Base-by-base conservation (phyloP, 2,888 invertebrate genomes). In the Macrostomum cliftonense region DNA sequence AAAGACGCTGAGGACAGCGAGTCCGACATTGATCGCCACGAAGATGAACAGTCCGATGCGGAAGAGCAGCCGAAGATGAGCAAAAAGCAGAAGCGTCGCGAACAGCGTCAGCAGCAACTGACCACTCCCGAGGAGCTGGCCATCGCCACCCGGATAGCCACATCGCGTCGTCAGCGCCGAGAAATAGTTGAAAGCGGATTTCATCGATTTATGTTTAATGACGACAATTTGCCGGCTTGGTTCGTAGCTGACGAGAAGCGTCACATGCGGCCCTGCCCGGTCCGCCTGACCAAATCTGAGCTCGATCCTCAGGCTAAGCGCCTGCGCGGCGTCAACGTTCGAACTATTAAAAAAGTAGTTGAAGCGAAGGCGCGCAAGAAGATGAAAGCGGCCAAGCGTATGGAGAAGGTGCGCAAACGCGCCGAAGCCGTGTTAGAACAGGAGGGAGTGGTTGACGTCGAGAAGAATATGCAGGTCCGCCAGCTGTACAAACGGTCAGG, bases 301-400 rank as follows among this genome's bases (percentile, higher is more conserved):
- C 36, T 37, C 12, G 45, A 13, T 19, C 52, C 21, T 2, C 38
- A 52, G 38, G n/a, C 39, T 4, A 65, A 73, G 47, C 81, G 81
- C 54, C 61, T 71, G 59, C 71, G 70, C 58, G 91, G 88, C 57
- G 78, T 97, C 39, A 87, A 97, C 71, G 83, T 82, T 0, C 77
- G 89, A 53, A 89, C 97, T 13, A 89, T 95, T 54, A 97, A 95
- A 74, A 97, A 97, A 61, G 84, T 97, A 0, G 78, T 89, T 57
- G 91, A 99, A 73, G 97, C 97, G 0, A 95, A 89, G 72, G 88
- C 89, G 0, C 79, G 97, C 49, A 97, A 95, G 77, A 89, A 91
- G 80, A 81, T 80, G 1, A 52, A 68, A 65, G 58, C 62, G 45
- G 45, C 83, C 52, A 81, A 79, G 62, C 82, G 82, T 65, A 71